Evolutionary conservation across 2,888 invertebrate species (phyloP), one percentile per base, ranked within the genome.

Genomic region (Diabrotica balteata): DNA sequence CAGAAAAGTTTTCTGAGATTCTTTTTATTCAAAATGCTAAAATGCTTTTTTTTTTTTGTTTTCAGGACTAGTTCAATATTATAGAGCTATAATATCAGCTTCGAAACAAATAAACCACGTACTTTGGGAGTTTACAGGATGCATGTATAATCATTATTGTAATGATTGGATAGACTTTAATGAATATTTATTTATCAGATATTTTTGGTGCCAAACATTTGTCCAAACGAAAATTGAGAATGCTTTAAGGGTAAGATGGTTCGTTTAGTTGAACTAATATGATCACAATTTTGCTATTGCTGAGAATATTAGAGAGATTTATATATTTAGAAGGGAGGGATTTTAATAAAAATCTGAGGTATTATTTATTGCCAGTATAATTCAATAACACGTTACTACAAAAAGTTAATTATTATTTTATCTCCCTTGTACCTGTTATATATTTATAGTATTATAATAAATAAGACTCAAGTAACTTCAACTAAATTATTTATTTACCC

Each of bases 101-200:
- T 88, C 90, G 43, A 85, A 86, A 72, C 86, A 86, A 73, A 84
- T 90, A 74, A 84, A 88, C 57, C 86, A 87, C 63, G 84, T 89
- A 75, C 84, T 91, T 63, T 84, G 86, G 70, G 88, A 89, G 67
- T 82, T 91, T 78, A 89, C 90, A 80, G 83, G 84, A 66, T 86
- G 88, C 71, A 87, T 90, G 77, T 83, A 90, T 71, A 86, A 87
- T 72, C 87, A 87, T 76, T 90, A 90, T 77, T 87, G 88, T 75
- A 85, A 91, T 57, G 88, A 88, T 7, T 91, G 91, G 90, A 88
- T 88, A 75, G 85, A 89, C 75, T 87, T 90, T 71, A 90, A 90
- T 82, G 89, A 90, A 77, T 88, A 88, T 76, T 85, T 91, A 72
- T 91, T 90, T 81, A 87, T 81, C 71, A 78, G 81, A 71, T 81